A percentile compares a stretch with the other conserved stretches of the same genome.
Conservation (phyloP, 2,888 invertebrate genomes). For the Campaea margaritaria region DNA sequence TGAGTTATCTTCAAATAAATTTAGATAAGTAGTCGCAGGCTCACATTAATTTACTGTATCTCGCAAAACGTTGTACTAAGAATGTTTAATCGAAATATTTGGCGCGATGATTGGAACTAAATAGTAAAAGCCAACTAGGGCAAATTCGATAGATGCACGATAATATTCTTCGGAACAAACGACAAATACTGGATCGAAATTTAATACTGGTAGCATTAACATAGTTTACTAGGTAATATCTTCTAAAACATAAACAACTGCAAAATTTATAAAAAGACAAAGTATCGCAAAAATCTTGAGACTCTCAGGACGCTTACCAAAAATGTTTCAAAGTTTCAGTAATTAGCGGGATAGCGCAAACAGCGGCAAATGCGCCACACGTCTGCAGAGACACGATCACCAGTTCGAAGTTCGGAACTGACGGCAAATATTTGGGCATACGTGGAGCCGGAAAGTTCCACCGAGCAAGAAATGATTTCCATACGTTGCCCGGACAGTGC, state of each 20-base stretch:
- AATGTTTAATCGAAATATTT: no score
- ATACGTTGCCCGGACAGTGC: constrained; percentile 70
- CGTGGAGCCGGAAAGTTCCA: constrained; percentile 72
- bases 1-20: no score
- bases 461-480: constrained; percentile 81
- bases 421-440: constrained; percentile 78
- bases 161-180: no score
- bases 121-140: no score
- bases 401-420: constrained; percentile 68
- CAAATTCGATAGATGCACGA: no score
- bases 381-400: constrained; percentile 71
- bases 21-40: no score
- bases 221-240: neutral
- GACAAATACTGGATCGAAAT: no score
- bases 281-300: neutral
- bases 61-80: no score
- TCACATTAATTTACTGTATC: no score
- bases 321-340: constrained; percentile 49
- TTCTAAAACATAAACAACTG: neutral
- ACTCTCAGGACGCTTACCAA: constrained; percentile 8
- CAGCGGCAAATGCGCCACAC: constrained; percentile 61
- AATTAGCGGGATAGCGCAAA: constrained; percentile 60
- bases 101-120: no score
- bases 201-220: no score
- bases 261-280: neutral